Evolutionary conservation across 2,797 vertebrate genomes (phyloP).

Genomic region (Anniella stebbinsi): DNA sequence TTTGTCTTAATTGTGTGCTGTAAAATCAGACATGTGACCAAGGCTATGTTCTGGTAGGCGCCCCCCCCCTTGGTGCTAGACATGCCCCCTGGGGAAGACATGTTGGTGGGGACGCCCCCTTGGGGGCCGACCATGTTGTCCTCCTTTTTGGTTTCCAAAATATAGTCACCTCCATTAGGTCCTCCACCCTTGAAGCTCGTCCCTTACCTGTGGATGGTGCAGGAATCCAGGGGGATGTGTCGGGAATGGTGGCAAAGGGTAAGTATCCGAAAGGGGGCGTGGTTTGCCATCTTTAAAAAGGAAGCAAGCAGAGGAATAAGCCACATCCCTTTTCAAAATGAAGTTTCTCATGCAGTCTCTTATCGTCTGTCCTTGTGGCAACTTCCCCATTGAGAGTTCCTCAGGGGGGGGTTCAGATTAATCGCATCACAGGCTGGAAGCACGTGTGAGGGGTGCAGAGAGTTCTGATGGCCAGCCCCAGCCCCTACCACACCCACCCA

Average conservation of each 20-base stretch:
- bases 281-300: conserved; percentile 1
- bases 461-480: background rate
- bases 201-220: conserved; percentile 11
- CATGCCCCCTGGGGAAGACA: too few relatives aligned
- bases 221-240: background rate
- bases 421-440: background rate
- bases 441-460: background rate
- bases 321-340: background rate
- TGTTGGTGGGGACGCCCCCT: too few relatives aligned
- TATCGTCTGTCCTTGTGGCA: background rate
- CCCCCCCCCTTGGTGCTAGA: too few relatives aligned
- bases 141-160: too few relatives aligned
- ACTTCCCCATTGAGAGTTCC: background rate
- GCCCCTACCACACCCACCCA: too few relatives aligned
- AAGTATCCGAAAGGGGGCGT: conserved; percentile 22
- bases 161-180: too few relatives aligned
- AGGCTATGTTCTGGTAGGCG: too few relatives aligned
- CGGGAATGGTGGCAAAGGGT: background rate
- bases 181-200: too few relatives aligned
- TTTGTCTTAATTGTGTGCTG: too few relatives aligned
- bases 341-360: background rate
- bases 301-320: background rate
- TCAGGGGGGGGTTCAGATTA: background rate
- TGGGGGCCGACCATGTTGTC: too few relatives aligned
- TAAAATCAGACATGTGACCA: too few relatives aligned